Base-by-base conservation (phyloP, 2,113 vertebrate species). In the Diadophis punctatus region DNA sequence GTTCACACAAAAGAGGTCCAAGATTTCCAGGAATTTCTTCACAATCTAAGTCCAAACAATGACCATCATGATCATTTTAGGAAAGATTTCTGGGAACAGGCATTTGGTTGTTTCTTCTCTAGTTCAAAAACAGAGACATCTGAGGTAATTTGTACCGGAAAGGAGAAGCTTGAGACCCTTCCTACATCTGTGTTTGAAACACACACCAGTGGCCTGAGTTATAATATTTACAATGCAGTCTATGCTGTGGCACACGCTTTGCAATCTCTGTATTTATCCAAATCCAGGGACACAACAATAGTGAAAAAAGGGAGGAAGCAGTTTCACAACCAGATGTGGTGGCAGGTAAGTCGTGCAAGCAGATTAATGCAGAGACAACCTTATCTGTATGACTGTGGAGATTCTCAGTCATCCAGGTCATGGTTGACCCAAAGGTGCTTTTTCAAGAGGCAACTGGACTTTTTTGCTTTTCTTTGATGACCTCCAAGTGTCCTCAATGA, bases 51-150 rank as follows among this genome's bases (percentile, higher is more conserved):
- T 68, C 60, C 60, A 68, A 68, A 14, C 3, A 16, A 1, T 68
- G 30, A 68, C 10, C 4, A 68, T 1, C 11, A n/a, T 2, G 60
- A 68, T 68, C 10, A n/a, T n/a, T 68, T 68, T 68, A 0, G 1
- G 11, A 68, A 68, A n/a, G 60, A 68, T 68, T 68, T 68, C 30
- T 68, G 60, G 60, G 60, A 68, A n/a, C 60, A 68, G 30, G 60
- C 60, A n/a, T 68, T 68, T 5, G 4, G 0, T 16, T 68, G 60
- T 68, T 16, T 68, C 60, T 68, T 68, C 12, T 3, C 27, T 0
- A 68, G 0, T 1, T 68, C 60, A 14, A n/a, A 0, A 68, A 2
- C 4, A 0, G 60, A 68, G 60, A 5, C 4, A 5, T n/a, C 11
- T 68, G 60, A n/a, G 4, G 1, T 0, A 6, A 68, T 3, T n/a